Evolutionary conservation across 1,140 invertebrate genomes (phyloP).

Genomic region (Whitmania pigra): DNA sequence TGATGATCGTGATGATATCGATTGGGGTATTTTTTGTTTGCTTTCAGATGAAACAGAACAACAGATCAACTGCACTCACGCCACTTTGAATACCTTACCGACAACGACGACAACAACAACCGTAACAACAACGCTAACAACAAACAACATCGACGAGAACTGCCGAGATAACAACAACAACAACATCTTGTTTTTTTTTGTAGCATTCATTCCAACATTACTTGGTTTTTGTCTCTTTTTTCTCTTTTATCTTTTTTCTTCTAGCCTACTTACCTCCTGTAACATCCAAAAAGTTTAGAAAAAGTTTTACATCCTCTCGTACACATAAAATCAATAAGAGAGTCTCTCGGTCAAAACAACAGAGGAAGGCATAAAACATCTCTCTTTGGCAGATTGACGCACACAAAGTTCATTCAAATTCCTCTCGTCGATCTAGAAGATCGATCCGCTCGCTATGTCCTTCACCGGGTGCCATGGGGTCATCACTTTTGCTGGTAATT

Average conservation of each 20-base stretch:
- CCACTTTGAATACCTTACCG: neutral
- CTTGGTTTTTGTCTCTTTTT: neutral
- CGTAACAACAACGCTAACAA: neutral
- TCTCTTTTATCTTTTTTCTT: too few species aligned
- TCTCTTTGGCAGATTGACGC: too few species aligned
- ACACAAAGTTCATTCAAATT: too few species aligned
- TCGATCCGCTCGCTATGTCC: too few species aligned
- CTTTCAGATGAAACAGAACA: neutral
- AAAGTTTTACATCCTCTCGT: too few species aligned
- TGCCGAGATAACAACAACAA: neutral
- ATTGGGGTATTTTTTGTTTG: too few species aligned
- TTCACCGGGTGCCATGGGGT: too few species aligned
- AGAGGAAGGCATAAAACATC: neutral
- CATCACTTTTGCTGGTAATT: too few species aligned
- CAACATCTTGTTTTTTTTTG: neutral
- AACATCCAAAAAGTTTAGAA: too few species aligned
- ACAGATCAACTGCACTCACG: neutral
- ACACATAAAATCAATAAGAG: too few species aligned
- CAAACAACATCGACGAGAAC: neutral
- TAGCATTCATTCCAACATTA: neutral
- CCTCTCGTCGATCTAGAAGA: too few species aligned
- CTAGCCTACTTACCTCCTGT: neutral
- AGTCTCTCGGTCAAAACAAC: neutral
- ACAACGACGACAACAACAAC: neutral
- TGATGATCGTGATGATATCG: too few species aligned